phyloP scores from a whole-genome alignment of 2,113 vertebrate species.

The Tauraco erythrolophus region DNA sequence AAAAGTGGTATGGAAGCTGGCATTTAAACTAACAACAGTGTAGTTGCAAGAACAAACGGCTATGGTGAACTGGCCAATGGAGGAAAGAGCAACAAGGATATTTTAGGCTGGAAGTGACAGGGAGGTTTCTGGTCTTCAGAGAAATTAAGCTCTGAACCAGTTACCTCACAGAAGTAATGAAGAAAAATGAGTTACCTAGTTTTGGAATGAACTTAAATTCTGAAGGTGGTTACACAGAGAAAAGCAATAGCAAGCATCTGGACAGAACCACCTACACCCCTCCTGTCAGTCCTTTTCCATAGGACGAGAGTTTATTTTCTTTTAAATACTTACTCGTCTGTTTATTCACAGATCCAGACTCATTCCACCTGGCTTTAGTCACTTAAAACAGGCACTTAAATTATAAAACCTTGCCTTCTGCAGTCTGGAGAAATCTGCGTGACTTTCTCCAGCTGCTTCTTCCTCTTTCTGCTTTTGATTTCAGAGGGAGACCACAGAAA shows the following conservation, averaged over 20 bases:
- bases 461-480: not conserved
- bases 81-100: not conserved
- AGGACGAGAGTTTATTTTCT: not conserved
- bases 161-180: not conserved
- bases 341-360: not conserved
- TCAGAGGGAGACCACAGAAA: not conserved
- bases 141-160: not conserved
- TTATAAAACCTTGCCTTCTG: not conserved
- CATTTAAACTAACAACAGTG: not conserved
- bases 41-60: not conserved
- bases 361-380: not conserved
- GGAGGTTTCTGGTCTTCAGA: not conserved
- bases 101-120: not conserved
- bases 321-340: not conserved
- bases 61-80: not conserved
- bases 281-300: not conserved
- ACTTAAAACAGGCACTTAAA: not conserved
- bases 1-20: not conserved
- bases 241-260: conserved; percentile 42
- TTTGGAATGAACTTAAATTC: not conserved
- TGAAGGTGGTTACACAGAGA: not conserved
- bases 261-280: not conserved
- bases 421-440: not conserved
- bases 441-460: not conserved
- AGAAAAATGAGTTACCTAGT: not conserved